Evolutionary conservation across 1,140 invertebrate species (phyloP), one percentile per base, ranked within the genome.

Genomic region (Lineus longissimus): DNA sequence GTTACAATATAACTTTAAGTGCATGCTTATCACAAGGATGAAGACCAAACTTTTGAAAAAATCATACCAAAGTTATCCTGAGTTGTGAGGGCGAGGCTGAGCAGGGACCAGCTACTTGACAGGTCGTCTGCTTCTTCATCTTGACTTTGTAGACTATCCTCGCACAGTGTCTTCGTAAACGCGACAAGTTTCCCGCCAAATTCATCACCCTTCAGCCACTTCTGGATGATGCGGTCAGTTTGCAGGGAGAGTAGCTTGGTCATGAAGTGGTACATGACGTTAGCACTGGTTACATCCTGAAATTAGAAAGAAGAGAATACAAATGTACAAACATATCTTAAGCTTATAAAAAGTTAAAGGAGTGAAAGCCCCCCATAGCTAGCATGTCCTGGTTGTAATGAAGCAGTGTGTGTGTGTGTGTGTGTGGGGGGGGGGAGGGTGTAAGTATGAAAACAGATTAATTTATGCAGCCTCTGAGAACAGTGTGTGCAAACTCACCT

Each of bases 181-280:
- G 57, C 19, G 7, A 72, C 58, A 0, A 76, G 51, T 62, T 61
- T 72, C 11, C 68, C 61, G 7, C 68, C 70, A 25, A 76, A 67
- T 15, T 47, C 40, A 2, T 58, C 45, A 58, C 72, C 67, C 22
- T 66, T 47, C 27, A 78, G 40, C 74, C 74, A 78, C 11, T 62
- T 19, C 11, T 59, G 41, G 1, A 74, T 64, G 45, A 61, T 59
- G 17, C 54, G 19, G 15, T 64, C 45, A 29, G 54, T 58, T 2
- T 51, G 27, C 36, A 60, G 55, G 1, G 62, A 63, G 1, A 76
- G 55, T 19, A 70, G 61, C 36, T 70, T 69, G 40, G 66, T 64
- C 31, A 75, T 22, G 17, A 75, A 61, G 25, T 61, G 55, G 51
- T 68, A 63, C 57, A 73, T 67, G 13, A 54, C 56, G 1, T 29